A percentile compares a stretch with the other conserved stretches of the same genome.
phyloP scores from a whole-genome alignment of 2,888 invertebrate genomes.

The Phaedon cochleariae region DNA sequence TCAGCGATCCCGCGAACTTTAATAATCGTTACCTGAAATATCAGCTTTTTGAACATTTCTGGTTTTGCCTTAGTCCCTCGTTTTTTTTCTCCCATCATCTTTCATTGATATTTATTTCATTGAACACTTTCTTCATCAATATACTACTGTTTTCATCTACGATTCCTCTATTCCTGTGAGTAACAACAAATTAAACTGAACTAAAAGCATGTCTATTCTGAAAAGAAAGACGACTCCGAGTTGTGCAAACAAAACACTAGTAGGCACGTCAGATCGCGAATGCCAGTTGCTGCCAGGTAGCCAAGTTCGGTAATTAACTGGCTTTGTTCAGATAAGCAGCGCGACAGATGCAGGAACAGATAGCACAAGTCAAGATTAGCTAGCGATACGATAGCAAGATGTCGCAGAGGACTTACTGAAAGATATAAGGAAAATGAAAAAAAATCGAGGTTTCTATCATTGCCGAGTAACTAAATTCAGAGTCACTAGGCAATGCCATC shows the following conservation, averaged over 20 bases:
- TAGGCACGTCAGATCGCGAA: constrained; percentile 51
- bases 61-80: too few relatives aligned
- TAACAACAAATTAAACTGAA: background rate
- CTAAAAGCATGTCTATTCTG: background rate
- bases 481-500: too few relatives aligned
- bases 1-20: too few relatives aligned
- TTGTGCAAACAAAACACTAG: constrained; percentile 49
- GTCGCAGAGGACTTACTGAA: background rate
- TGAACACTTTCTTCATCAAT: too few relatives aligned
- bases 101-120: too few relatives aligned
- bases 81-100: too few relatives aligned
- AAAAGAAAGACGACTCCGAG: constrained; percentile 30
- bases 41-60: too few relatives aligned
- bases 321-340: constrained; percentile 57
- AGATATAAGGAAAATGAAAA: background rate
- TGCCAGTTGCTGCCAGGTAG: constrained; percentile 51
- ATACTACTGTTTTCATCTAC: too few relatives aligned
- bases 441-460: too few relatives aligned
- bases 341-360: constrained; percentile 18
- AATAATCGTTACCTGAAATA: too few relatives aligned
- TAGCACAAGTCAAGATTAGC: constrained; percentile 15
- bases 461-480: too few relatives aligned
- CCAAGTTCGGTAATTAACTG: constrained; percentile 58
- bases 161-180: too few relatives aligned
- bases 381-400: constrained; percentile 16